Evolutionary conservation across 2,113 vertebrate species (phyloP).

Genomic region (Trematomus loennbergii): DNA sequence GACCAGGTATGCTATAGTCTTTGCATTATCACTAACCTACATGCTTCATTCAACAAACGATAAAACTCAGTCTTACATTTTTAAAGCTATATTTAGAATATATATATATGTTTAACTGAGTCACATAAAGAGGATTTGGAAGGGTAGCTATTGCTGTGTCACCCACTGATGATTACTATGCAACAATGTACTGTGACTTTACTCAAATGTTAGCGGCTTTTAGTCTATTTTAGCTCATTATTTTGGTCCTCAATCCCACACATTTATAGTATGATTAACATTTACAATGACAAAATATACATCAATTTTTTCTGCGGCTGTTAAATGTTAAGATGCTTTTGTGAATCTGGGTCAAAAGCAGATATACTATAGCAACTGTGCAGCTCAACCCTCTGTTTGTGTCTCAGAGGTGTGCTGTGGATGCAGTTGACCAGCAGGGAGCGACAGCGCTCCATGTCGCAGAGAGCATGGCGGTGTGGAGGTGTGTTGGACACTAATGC

Average conservation of each 20-base stretch:
- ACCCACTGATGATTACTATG: neutral
- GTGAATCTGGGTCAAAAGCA: neutral
- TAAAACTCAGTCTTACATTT: neutral
- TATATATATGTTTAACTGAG: no score
- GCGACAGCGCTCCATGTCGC: constrained; percentile 84
- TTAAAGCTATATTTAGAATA: neutral
- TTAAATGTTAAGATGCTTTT: neutral
- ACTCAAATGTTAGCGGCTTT: neutral
- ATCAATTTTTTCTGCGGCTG: neutral
- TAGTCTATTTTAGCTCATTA: neutral
- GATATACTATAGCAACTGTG: neutral
- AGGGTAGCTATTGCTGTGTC: neutral
- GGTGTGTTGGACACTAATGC: constrained; percentile 85
- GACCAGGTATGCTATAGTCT: constrained; percentile 69
- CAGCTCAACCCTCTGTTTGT: neutral
- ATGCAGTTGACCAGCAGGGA: constrained; percentile 83
- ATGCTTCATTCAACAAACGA: neutral
- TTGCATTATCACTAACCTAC: neutral
- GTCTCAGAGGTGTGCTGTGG: constrained; percentile 80
- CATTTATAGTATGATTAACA: neutral
- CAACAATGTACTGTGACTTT: neutral
- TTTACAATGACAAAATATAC: neutral
- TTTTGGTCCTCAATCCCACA: neutral
- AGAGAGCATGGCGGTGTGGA: constrained; percentile 81
- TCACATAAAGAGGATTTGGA: neutral